Evolutionary conservation across 2,888 invertebrate genomes (phyloP), one percentile per base, ranked within the genome.

Genomic region (Drosophila melanocephala): DNA sequence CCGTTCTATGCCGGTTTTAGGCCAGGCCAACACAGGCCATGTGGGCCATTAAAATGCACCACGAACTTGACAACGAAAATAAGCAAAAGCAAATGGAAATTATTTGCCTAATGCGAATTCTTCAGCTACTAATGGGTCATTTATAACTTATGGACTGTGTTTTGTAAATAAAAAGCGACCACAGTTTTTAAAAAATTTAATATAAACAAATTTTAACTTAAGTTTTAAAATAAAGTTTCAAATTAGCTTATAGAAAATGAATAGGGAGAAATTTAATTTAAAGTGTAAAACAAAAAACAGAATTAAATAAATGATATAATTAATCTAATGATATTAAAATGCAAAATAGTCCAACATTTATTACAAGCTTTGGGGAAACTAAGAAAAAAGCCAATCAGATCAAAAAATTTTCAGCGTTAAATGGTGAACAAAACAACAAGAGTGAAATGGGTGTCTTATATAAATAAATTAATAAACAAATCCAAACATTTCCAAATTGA

Each of bases 31-130:
- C 68, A 35, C 16, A 35, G 35, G 35, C 35, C 35, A 73, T 77
- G 65, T 79, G 80, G 75, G 80, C 86, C 72, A 90, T 90, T 85
- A 75, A 88, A 88, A 88, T 72, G 83, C 81, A 81, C 68, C 77
- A 88, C 84, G 81, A 87, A 87, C 79, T 87, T 85, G 83, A 83
- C 73, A 83, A 78, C 71, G 62, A 77, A 77, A 61, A 63, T 53
- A 53, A 59, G 58, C 69, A 35, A 58, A 50, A 57, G 55, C 69
- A 44, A 56, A 69, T 70, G 52, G 28, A 70, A 55, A 72, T 64
- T 37, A 66, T 47, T 53, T 28, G 47, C 60, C 51, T 32, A 57
- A 39, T 57, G 28, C 57, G 9, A 57, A 28, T 47, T 26, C 1
- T 16, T 9, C 2, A 7, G 26, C 26, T 47, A 9, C 16, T 26